Conservation (phyloP, 2,888 invertebrate species). For the Auanema freiburgensis region DNA sequence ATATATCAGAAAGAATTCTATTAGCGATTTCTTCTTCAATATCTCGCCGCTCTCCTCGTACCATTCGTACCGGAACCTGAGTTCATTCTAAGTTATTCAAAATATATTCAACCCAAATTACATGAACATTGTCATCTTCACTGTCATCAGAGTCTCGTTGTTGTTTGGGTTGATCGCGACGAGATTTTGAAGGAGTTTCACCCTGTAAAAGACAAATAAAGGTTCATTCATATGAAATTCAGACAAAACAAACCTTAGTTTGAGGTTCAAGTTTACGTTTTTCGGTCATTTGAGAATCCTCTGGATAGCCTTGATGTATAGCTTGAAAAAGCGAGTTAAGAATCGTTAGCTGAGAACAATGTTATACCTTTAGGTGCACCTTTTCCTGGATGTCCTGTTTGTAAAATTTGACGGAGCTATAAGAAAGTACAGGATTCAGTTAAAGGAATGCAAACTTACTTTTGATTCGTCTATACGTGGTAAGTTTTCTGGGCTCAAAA, state of each 20-base stretch:
- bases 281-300: slow-evolving; percentile 21
- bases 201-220: slow-evolving; percentile 17
- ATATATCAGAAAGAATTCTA: slow-evolving; percentile 63
- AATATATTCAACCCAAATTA: not conserved
- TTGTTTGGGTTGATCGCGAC: slow-evolving; percentile 19
- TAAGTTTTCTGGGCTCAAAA: slow-evolving; percentile 11
- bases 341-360: too few relatives aligned
- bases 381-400: too few relatives aligned
- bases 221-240: not conserved
- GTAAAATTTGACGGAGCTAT: too few relatives aligned
- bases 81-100: not conserved
- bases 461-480: too few relatives aligned
- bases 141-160: slow-evolving; percentile 5
- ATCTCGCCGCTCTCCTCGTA: slow-evolving; percentile 57
- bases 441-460: too few relatives aligned
- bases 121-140: slow-evolving; percentile 5
- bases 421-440: too few relatives aligned
- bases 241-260: slow-evolving; percentile 28
- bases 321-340: too few relatives aligned
- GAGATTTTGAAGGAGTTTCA: slow-evolving; percentile 40
- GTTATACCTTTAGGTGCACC: too few relatives aligned
- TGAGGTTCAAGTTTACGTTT: slow-evolving; percentile 45
- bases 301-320: too few relatives aligned
- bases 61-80: slow-evolving; percentile 54
- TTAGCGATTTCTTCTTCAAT: slow-evolving; percentile 64